Evolutionary conservation across 2,113 vertebrate genomes (phyloP).

Genomic region (Poeciliopsis prolifica): DNA sequence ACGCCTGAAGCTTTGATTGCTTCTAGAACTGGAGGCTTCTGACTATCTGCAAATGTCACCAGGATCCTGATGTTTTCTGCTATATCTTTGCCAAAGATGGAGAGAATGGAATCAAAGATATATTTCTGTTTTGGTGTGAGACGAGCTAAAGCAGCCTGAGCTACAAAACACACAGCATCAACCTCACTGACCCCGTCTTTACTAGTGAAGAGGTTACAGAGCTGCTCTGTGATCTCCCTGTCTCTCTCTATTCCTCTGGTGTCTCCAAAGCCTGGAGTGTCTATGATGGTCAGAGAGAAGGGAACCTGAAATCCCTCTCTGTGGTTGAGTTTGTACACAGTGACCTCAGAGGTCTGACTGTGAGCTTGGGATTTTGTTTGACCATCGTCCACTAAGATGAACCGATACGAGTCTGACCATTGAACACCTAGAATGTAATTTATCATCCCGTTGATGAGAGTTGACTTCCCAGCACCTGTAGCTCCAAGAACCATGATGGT

Average conservation of each 20-base stretch:
- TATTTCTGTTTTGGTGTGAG: constrained; percentile 54
- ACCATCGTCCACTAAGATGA: constrained; percentile 25
- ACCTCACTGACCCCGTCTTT: background rate
- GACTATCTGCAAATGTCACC: constrained; percentile 64
- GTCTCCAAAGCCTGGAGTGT: constrained; percentile 75
- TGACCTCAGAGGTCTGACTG: constrained; percentile 68
- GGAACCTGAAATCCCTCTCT: constrained; percentile 40
- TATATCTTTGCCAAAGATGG: constrained; percentile 68
- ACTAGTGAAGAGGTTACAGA: constrained; percentile 29
- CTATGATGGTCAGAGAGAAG: constrained; percentile 65
- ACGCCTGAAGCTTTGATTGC: constrained; percentile 39
- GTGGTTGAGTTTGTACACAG: constrained; percentile 60
- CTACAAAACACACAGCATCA: constrained; percentile 36
- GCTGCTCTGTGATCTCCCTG: constrained; percentile 29
- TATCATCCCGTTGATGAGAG: constrained; percentile 48
- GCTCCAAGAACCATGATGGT: constrained; percentile 45
- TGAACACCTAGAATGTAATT: constrained; percentile 46
- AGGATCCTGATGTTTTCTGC: constrained; percentile 30
- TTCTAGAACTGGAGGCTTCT: constrained; percentile 50
- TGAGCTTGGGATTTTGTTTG: constrained; percentile 29
- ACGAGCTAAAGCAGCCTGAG: constrained; percentile 22
- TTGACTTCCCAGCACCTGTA: constrained; percentile 14
- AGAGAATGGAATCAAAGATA: constrained; percentile 61
- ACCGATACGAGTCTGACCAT: constrained; percentile 6
- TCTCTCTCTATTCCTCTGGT: constrained; percentile 55